These are phyloP conservation scores for Perizoma flavofasciatum DNA, from an alignment of 2,888 invertebrate species.

Conservation along the genomic window DNA sequence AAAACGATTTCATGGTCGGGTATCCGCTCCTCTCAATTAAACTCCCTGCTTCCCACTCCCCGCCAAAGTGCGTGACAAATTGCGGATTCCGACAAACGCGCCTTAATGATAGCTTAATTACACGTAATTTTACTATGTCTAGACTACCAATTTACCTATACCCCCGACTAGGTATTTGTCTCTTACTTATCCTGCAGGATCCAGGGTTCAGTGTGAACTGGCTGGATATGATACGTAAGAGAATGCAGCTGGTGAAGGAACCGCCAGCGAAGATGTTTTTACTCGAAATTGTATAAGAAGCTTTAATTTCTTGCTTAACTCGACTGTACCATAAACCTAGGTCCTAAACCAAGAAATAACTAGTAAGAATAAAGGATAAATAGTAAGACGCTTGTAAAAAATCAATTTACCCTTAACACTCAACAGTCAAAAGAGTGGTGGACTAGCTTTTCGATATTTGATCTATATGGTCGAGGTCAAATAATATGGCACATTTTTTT, in stretches of 20 bases:
- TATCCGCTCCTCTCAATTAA: constrained; percentile 48
- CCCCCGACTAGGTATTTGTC: not conserved
- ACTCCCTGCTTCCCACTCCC: constrained; percentile 32
- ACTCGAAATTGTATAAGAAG: too few relatives aligned
- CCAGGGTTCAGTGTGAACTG: constrained; percentile 29
- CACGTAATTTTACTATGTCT: constrained; percentile 52
- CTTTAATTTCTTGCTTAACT: too few relatives aligned
- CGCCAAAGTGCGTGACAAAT: constrained; percentile 63
- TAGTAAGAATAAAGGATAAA: too few relatives aligned
- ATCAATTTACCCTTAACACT: too few relatives aligned
- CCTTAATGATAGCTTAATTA: constrained; percentile 66
- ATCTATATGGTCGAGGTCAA: too few relatives aligned
- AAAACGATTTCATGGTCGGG: constrained; percentile 44
- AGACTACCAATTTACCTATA: constrained; percentile 11
- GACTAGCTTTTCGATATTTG: too few relatives aligned
- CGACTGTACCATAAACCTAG: too few relatives aligned
- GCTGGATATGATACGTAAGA: constrained; percentile 28
- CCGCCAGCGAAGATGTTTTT: too few relatives aligned
- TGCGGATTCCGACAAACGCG: constrained; percentile 52
- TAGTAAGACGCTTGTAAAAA: too few relatives aligned
- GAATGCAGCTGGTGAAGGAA: constrained; percentile 19
- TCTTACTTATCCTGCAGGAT: not conserved
- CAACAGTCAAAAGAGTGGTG: too few relatives aligned
- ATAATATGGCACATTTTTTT: too few relatives aligned
- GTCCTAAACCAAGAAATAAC: too few relatives aligned